phyloP scores from a whole-genome alignment of 2,113 vertebrate species.

The Reinhardtius hippoglossoides region DNA sequence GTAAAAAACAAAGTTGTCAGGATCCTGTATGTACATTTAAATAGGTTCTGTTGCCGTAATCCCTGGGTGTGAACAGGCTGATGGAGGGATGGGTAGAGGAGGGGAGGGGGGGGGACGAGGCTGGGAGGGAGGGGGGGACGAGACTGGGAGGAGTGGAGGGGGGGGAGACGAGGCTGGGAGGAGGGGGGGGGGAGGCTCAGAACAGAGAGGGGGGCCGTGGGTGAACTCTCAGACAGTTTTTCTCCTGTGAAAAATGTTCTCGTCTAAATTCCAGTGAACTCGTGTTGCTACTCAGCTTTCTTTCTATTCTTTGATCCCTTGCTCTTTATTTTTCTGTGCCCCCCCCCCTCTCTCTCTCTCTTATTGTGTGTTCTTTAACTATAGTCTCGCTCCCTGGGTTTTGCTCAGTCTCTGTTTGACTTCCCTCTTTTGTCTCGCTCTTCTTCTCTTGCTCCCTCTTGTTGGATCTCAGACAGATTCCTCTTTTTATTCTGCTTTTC shows the following conservation, averaged over 20 bases:
- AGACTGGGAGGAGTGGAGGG: neutral
- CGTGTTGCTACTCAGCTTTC: conserved; percentile 43
- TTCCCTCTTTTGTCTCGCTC: conserved; percentile 17
- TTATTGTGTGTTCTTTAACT: neutral
- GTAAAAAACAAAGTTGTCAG: too few relatives aligned
- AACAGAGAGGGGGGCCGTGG: neutral
- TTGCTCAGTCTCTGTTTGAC: neutral
- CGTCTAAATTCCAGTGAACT: conserved; percentile 36
- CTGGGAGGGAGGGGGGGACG: neutral
- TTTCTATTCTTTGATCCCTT: conserved; percentile 33
- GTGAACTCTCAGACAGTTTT: neutral
- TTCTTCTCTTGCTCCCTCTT: too few relatives aligned
- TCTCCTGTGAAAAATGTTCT: conserved; percentile 31
- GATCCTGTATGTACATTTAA: too few relatives aligned
- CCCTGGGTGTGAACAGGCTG: neutral
- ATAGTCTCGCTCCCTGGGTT: too few relatives aligned
- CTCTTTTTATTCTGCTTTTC: too few relatives aligned
- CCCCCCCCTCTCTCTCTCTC: neutral
- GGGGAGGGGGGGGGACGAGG: neutral
- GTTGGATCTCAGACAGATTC: too few relatives aligned
- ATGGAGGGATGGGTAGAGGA: neutral
- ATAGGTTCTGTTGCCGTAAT: too few relatives aligned
- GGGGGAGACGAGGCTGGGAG: neutral
- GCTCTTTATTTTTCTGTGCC: conserved; percentile 17
- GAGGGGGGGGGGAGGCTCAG: neutral